Conservation (phyloP, 2,797 vertebrate species). For the Dicrostonyx torquatus region DNA sequence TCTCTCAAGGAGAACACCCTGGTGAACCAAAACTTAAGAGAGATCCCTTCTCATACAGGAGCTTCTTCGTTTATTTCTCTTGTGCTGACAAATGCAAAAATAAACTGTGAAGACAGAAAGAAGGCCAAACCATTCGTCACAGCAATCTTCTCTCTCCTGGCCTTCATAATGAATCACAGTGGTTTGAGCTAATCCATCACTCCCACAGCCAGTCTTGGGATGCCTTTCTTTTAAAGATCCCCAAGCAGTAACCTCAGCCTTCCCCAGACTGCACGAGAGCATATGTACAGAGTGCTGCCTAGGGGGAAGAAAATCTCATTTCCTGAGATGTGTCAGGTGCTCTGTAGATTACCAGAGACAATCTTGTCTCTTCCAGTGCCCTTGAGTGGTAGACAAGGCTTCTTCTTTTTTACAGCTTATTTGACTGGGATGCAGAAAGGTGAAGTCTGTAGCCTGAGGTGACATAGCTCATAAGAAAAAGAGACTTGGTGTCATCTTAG, state of each 20-base stretch:
- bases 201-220: neutral
- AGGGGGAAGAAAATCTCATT: neutral
- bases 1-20: neutral
- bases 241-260: conserved; percentile 61
- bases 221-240: conserved; percentile 56
- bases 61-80: conserved; percentile 23
- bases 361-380: neutral
- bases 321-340: neutral
- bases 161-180: conserved; percentile 71
- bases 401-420: neutral
- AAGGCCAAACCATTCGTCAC: conserved; percentile 27
- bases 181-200: conserved; percentile 65
- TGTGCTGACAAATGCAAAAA: neutral
- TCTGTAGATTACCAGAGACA: neutral
- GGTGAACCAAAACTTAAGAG: neutral
- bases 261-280: neutral
- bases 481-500: neutral
- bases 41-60: neutral
- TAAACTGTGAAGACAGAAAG: conserved; percentile 23
- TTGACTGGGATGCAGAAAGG: neutral
- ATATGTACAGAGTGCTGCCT: neutral
- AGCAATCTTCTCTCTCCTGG: conserved; percentile 58
- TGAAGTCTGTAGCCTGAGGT: neutral
- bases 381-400: neutral
- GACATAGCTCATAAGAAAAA: neutral